Conservation (phyloP, 2,113 vertebrate genomes). For the Burhinus oedicnemus region DNA sequence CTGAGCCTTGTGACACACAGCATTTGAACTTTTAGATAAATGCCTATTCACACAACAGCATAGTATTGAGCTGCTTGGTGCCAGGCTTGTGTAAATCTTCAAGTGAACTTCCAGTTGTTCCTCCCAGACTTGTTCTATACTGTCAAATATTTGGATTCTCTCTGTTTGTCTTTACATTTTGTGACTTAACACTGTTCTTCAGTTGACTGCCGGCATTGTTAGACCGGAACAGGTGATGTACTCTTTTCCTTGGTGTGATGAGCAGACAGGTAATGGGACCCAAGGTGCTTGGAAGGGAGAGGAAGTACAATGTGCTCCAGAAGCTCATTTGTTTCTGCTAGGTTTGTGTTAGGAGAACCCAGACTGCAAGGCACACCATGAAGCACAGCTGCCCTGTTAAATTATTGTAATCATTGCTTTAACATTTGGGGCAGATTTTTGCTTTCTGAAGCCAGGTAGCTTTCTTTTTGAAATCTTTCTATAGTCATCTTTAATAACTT, state of each 20-base stretch:
- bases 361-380: neutral
- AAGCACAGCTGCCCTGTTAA: neutral
- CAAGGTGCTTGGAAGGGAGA: neutral
- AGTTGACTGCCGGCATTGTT: neutral
- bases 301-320: neutral
- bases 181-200: neutral
- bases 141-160: neutral
- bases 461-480: neutral
- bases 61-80: neutral
- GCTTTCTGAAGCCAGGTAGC: neutral
- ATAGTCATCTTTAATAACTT: neutral
- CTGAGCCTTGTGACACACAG: neutral
- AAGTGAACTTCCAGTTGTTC: neutral
- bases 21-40: neutral
- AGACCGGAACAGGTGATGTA: neutral
- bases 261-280: neutral
- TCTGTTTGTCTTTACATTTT: neutral
- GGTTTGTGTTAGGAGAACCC: neutral
- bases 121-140: neutral
- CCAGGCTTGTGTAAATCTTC: neutral
- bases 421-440: neutral
- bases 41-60: neutral
- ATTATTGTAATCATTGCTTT: neutral
- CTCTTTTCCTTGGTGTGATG: too few relatives aligned
- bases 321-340: too few relatives aligned